Evolutionary conservation across 37 sponge, comb jelly and placozoan genomes (phyloP).

Genomic region (Haliclona indistincta): DNA sequence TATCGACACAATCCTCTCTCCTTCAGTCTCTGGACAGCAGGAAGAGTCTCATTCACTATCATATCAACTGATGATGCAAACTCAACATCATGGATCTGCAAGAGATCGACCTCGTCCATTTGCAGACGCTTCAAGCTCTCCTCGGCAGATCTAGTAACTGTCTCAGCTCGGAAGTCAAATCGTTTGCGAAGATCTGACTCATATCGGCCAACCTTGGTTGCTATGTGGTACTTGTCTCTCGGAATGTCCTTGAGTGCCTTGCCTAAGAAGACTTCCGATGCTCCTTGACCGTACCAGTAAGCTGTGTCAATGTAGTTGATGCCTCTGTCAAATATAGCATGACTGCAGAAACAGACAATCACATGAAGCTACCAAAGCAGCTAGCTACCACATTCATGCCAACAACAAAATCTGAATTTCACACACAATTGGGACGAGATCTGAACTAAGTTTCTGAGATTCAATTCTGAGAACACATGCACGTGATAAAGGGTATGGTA

Average conservation of each 20-base stretch:
- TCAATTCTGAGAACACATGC: not conserved
- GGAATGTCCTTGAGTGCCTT: conserved; percentile 59
- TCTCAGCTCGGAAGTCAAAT: conserved; percentile 88
- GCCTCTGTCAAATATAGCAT: conserved; percentile 62
- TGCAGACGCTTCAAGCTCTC: conserved; percentile 73
- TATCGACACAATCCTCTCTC: conserved; percentile 73
- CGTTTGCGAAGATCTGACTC: conserved; percentile 44
- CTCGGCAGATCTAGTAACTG: conserved; percentile 43
- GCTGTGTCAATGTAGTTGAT: conserved; percentile 94
- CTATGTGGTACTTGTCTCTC: conserved; percentile 67
- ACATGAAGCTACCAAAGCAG: not conserved
- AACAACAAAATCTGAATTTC: too few species aligned
- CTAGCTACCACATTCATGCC: too few species aligned
- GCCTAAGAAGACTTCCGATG: conserved; percentile 84
- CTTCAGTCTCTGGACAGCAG: conserved; percentile 81
- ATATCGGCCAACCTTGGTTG: conserved; percentile 90
- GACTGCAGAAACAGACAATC: not conserved
- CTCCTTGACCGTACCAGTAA: conserved; percentile 91
- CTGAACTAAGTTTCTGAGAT: too few species aligned
- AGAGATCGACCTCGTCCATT: conserved; percentile 78
- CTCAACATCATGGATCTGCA: conserved; percentile 93
- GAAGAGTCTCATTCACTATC: conserved; percentile 79
- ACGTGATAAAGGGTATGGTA: too few species aligned
- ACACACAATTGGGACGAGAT: too few species aligned
- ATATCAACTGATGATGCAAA: conserved; percentile 87